Conservation (phyloP, 2,888 invertebrate species). For the Catotricha subobsoleta region DNA sequence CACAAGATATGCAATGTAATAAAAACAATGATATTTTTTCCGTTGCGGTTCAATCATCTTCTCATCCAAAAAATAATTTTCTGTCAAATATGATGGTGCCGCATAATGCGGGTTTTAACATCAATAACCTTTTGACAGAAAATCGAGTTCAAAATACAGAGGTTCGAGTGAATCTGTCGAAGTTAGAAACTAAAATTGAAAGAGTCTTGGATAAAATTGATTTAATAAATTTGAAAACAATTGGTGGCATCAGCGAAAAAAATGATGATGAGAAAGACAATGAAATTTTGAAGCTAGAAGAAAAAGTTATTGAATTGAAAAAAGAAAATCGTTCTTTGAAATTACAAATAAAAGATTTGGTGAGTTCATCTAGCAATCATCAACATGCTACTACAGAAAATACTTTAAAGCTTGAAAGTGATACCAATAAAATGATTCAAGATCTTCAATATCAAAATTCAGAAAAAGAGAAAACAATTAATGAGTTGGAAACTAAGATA, state of each 20-base stretch:
- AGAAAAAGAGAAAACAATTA: neutral
- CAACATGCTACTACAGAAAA: neutral
- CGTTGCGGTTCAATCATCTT: slow-evolving; percentile 14
- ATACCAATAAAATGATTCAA: neutral
- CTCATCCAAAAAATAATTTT: too few relatives aligned
- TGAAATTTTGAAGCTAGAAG: slow-evolving; percentile 22
- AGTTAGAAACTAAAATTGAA: slow-evolving; percentile 45
- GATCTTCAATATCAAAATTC: neutral
- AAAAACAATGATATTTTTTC: neutral
- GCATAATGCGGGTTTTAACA: slow-evolving; percentile 22
- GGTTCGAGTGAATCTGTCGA: slow-evolving; percentile 42
- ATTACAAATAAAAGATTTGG: slow-evolving; percentile 11
- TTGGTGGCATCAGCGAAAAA: slow-evolving; percentile 1
- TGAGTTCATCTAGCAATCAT: too few relatives aligned
- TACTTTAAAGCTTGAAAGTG: neutral
- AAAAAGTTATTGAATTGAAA: slow-evolving; percentile 24
- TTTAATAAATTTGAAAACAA: slow-evolving; percentile 9
- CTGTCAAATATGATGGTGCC: slow-evolving; percentile 9
- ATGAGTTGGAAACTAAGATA: neutral
- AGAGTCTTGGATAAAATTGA: slow-evolving; percentile 36
- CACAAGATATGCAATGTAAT: neutral
- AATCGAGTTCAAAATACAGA: slow-evolving; percentile 45
- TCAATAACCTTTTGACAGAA: slow-evolving; percentile 39
- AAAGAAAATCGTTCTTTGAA: slow-evolving; percentile 23
- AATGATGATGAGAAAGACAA: slow-evolving; percentile 15